phyloP scores from a whole-genome alignment of 2,888 invertebrate species.

The Mesodorylaimus sp. region DNA sequence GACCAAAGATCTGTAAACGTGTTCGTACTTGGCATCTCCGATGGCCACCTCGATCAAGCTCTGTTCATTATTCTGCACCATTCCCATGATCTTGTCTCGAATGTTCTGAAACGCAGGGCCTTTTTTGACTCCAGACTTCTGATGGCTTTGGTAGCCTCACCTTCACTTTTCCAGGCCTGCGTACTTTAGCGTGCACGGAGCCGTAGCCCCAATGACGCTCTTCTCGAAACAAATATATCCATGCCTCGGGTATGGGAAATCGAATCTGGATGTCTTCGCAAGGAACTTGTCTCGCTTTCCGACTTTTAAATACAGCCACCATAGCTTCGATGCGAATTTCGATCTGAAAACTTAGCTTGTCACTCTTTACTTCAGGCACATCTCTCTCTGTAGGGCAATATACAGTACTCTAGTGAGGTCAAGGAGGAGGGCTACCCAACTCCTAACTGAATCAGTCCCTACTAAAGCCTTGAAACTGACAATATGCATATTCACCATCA shows the following conservation, averaged over 20 bases:
- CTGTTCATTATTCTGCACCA: slow-evolving; percentile 70
- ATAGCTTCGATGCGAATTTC: slow-evolving; percentile 83
- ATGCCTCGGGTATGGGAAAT: slow-evolving; percentile 90
- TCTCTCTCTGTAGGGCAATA: no score
- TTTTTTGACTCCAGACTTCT: background rate
- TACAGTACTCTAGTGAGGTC: no score
- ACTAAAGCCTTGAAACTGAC: no score
- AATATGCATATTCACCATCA: no score
- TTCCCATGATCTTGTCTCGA: slow-evolving; percentile 41
- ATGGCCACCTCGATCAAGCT: slow-evolving; percentile 87
- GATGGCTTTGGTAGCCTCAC: slow-evolving; percentile 26
- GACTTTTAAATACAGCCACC: slow-evolving; percentile 87
- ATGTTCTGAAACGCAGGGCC: slow-evolving; percentile 19
- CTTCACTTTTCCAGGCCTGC: slow-evolving; percentile 42
- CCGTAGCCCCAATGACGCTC: slow-evolving; percentile 79
- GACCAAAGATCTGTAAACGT: slow-evolving; percentile 86
- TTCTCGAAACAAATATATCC: slow-evolving; percentile 95
- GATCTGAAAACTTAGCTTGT: no score
- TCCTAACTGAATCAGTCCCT: no score
- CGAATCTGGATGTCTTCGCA: slow-evolving; percentile 85
- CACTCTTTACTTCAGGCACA: no score
- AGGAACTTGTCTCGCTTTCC: slow-evolving; percentile 73
- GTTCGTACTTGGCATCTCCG: slow-evolving; percentile 89
- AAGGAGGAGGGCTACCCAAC: no score
- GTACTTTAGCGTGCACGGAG: slow-evolving; percentile 72